Evolutionary conservation across 2,113 vertebrate species (phyloP).

Genomic region (Synchiropus splendidus): DNA sequence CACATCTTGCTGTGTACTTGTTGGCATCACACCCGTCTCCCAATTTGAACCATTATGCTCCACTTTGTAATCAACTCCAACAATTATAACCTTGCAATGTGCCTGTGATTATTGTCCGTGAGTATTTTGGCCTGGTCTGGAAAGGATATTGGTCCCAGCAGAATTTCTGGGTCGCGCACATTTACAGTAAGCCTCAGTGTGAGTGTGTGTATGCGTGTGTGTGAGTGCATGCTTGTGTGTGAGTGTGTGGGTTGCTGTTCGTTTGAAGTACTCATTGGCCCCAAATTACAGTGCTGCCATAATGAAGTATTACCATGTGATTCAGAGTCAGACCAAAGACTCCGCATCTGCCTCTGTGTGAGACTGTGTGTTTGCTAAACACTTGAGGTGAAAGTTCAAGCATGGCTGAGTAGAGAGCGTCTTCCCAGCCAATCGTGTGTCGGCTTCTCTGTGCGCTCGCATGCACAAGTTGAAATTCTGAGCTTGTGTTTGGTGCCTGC

Average conservation of each 20-base stretch:
- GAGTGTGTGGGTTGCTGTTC: slow-evolving; percentile 53
- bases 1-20: slow-evolving; percentile 30
- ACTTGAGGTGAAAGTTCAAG: slow-evolving; percentile 43
- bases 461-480: too few species aligned
- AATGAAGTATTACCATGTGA: slow-evolving; percentile 67
- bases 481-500: slow-evolving; percentile 7
- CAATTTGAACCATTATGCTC: slow-evolving; percentile 52
- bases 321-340: slow-evolving; percentile 48
- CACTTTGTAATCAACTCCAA: slow-evolving; percentile 66
- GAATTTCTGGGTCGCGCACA: slow-evolving; percentile 47
- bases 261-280: slow-evolving; percentile 63
- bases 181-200: slow-evolving; percentile 51
- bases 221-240: slow-evolving; percentile 39
- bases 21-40: slow-evolving; percentile 38
- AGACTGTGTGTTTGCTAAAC: slow-evolving; percentile 17
- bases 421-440: not conserved
- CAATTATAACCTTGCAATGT: slow-evolving; percentile 57
- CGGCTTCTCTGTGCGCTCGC: not conserved
- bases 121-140: slow-evolving; percentile 61
- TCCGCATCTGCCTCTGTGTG: slow-evolving; percentile 6
- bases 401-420: slow-evolving; percentile 1
- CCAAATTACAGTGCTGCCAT: slow-evolving; percentile 68
- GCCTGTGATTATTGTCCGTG: slow-evolving; percentile 58
- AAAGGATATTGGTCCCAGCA: slow-evolving; percentile 52
- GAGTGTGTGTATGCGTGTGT: slow-evolving; percentile 56